Evolutionary conservation across 2,888 invertebrate genomes (phyloP).

Genomic region (Allygus modestus): DNA sequence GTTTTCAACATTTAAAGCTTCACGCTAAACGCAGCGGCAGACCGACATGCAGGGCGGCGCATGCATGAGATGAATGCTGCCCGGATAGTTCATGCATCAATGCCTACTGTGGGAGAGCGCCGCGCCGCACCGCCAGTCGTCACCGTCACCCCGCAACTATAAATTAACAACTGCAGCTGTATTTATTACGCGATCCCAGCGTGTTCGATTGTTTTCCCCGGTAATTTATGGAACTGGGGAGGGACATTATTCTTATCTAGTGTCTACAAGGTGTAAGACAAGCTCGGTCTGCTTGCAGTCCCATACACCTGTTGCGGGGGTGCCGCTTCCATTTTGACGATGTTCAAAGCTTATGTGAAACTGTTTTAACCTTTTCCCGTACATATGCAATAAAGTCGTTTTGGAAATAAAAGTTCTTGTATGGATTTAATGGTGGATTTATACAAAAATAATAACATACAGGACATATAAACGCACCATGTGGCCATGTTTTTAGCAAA

Average conservation of each 20-base stretch:
- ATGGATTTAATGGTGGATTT: too few species aligned
- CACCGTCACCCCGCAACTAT: constrained; percentile 11
- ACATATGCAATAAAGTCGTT: too few species aligned
- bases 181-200: constrained; percentile 33
- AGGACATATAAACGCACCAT: too few species aligned
- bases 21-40: neutral
- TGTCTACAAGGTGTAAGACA: constrained; percentile 41
- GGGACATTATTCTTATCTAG: constrained; percentile 50
- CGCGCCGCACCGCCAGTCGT: too few species aligned
- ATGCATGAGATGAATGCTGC: neutral
- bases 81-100: constrained; percentile 5
- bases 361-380: too few species aligned
- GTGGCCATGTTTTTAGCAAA: too few species aligned
- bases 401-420: too few species aligned
- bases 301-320: neutral
- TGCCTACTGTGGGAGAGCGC: constrained; percentile 37
- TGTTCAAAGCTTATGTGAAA: too few species aligned
- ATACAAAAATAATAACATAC: too few species aligned
- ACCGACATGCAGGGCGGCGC: neutral
- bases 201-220: constrained; percentile 39
- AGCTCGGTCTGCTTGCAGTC: neutral
- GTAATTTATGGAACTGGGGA: constrained; percentile 37
- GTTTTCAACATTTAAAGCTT: neutral
- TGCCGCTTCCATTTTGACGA: neutral
- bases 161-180: constrained; percentile 44